phyloP scores from a whole-genome alignment of 2,113 vertebrate species.

The Onychostoma macrolepis region DNA sequence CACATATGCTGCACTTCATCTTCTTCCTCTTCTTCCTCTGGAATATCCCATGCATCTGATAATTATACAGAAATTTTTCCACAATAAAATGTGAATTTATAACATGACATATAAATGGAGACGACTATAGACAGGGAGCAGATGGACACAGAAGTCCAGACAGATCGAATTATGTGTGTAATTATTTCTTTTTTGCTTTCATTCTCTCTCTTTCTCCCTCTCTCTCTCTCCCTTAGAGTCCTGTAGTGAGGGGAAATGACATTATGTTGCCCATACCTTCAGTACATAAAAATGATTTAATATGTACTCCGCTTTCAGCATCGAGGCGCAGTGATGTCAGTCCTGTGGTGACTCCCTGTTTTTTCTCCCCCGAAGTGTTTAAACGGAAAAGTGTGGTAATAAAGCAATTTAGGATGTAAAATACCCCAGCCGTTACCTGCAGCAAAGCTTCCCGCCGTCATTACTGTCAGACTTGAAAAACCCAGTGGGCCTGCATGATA shows the following conservation, averaged over 20 bases:
- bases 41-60: slow-evolving; percentile 69
- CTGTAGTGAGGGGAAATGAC: slow-evolving; percentile 52
- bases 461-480: slow-evolving; percentile 54
- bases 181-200: slow-evolving; percentile 48
- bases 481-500: slow-evolving; percentile 66
- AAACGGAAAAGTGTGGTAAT: slow-evolving; percentile 54
- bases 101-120: slow-evolving; percentile 42
- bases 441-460: slow-evolving; percentile 49
- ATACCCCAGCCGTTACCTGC: slow-evolving; percentile 57
- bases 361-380: slow-evolving; percentile 60
- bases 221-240: slow-evolving; percentile 28
- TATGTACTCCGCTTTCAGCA: slow-evolving; percentile 72
- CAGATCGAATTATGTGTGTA: slow-evolving; percentile 54
- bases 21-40: slow-evolving; percentile 49
- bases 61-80: slow-evolving; percentile 36
- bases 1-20: slow-evolving; percentile 12
- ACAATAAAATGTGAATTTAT: slow-evolving; percentile 31
- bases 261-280: slow-evolving; percentile 76
- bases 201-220: slow-evolving; percentile 23
- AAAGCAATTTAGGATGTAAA: slow-evolving; percentile 57
- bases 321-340: slow-evolving; percentile 75
- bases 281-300: slow-evolving; percentile 81
- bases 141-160: slow-evolving; percentile 47
- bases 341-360: slow-evolving; percentile 71
- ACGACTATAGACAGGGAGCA: slow-evolving; percentile 19